Base-by-base conservation (phyloP, 2,888 invertebrate genomes). In the Fragum sueziense region DNA sequence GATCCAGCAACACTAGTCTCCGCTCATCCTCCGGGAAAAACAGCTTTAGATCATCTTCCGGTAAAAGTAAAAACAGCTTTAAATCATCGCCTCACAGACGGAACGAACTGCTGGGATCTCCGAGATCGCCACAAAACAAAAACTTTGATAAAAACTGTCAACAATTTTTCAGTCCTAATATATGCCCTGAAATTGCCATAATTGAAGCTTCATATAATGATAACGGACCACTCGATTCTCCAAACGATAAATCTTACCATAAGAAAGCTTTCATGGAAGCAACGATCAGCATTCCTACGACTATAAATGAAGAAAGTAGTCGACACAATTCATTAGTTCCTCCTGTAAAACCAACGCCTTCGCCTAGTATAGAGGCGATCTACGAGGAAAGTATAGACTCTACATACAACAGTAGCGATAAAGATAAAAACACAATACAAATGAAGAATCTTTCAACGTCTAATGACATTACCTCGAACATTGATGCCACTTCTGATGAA, bases 291-390 rank as follows among this genome's bases (percentile, higher is more conserved):
- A 88, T 89, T 27, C 89, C 88, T 11, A 88, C 88, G 0, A 89
- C 89, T 7, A 89, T 89, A 14, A 87, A 88, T 54, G 89, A 89
- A 71, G 89, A 89, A 61, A 89, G 89, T 54, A 86, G 86, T 41
- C 75, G 88, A 11, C 80, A 85, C 29, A 85, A 85, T 69, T 81
- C 86, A 0, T 69, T 85, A n/a, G 80, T 82, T 37, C 86, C 88
- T 0, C 62, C 76, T 14, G 2, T 67, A 1, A 72, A 72, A 57
- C 22, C 68, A 11, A 76, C 74, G 3, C 79, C 78, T 6, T 59
- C 75, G 17, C 78, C 80, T 0, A 80, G 77, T 57, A 79, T 80
- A 61, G 76, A 80, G 7, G 80, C 80, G 0, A 84, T 84, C 6
- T 61, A 74, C 20, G 84, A 84, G 41, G 79, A 80, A 41, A 67